Evolutionary conservation across 2,797 vertebrate species (phyloP), one percentile per base, ranked within the genome.

Genomic region (Enteromius viviparus): DNA sequence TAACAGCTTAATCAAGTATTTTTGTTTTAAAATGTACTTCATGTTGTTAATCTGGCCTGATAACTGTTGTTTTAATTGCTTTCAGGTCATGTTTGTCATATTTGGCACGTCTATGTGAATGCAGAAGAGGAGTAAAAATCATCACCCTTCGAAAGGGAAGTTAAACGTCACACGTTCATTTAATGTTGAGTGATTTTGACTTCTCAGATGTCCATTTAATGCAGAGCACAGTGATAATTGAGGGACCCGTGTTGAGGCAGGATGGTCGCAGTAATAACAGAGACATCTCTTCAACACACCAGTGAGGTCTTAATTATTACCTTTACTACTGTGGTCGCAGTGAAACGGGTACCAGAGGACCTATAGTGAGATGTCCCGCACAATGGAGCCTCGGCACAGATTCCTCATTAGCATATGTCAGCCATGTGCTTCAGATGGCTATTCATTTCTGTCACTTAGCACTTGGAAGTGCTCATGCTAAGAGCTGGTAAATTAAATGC

Each of bases 261-360:
- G 74, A 76, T 42, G 37, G 45, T 53, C 64, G 45, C 69, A 74
- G 78, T 80, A 87, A 84, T 87, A 87, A 87, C 87, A 87, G 32
- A 88, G 65, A 84, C 85, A 53, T 85, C 75, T 86, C 84, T 85
- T 81, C 68, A 47, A 69, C 65, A 84, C 58, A 82, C 87, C 87
- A 85, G 78, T 83, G 71, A 37, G 19, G 66, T 86, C 88, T 89
- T 88, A 88, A 90, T 88, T 89, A 89, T 89, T 81, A 90, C 71
- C 82, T 87, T 85, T 85, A 60, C 76, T 68, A 70, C 55, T 85
- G 81, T 60, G 47, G 45, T 64, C 19, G 47, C 42, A 75, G 72
- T 42, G 80, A 83, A 82, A 85, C 42, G 58, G 42, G 65, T 76
- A 84, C 45, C 19, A 49, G 60, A 82, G 77, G 78, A 82, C 71